Evolutionary conservation across 2,797 vertebrate species (phyloP).

Genomic region (Meda fulgida): DNA sequence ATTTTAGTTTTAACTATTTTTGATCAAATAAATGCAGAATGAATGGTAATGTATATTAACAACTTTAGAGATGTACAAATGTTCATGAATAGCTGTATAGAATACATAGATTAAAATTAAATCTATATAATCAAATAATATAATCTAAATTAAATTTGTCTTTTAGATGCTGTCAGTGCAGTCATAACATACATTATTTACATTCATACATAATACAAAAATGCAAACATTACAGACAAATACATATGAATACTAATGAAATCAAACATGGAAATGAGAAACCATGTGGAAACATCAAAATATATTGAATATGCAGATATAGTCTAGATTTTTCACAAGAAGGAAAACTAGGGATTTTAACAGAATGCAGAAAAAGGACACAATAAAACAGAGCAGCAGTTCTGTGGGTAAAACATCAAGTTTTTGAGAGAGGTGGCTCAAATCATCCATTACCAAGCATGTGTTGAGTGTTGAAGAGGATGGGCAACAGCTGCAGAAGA

Average conservation of each 20-base stretch:
- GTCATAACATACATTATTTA: too few relatives aligned
- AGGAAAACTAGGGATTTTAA: background rate
- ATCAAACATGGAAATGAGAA: background rate
- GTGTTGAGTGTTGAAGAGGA: slow-evolving; percentile 36
- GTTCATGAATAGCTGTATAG: background rate
- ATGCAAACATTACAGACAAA: background rate
- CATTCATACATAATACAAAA: background rate
- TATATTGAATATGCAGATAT: background rate
- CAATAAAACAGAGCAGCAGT: background rate
- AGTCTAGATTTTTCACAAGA: background rate
- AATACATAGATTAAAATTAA: background rate
- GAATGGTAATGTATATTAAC: background rate
- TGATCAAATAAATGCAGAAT: background rate
- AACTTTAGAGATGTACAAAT: background rate
- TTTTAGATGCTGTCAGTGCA: background rate
- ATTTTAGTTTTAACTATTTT: background rate
- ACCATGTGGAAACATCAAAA: background rate
- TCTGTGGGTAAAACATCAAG: slow-evolving; percentile 1
- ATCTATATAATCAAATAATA: too few relatives aligned
- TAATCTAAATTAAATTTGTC: too few relatives aligned
- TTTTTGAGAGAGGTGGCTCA: slow-evolving; percentile 33
- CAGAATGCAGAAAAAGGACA: background rate
- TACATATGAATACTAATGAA: background rate
- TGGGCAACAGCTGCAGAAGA: slow-evolving; percentile 40
- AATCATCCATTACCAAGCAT: slow-evolving; percentile 30